Evolutionary conservation across 2,113 vertebrate species (phyloP).

Genomic region (Erythrocercus mccallii): DNA sequence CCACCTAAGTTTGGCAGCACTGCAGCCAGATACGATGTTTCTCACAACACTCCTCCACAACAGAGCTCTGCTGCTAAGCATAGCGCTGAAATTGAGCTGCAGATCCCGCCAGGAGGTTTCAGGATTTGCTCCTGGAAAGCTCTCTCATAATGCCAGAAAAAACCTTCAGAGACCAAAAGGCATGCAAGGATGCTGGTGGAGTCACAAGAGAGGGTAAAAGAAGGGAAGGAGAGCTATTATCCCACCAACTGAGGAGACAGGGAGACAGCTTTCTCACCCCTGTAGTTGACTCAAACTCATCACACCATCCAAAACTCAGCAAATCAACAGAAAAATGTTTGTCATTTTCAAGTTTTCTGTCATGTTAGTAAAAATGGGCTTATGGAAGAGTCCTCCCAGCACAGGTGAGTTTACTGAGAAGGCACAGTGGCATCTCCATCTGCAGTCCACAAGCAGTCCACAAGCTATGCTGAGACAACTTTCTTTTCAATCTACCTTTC

Average conservation of each 20-base stretch:
- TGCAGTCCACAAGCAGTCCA: background rate
- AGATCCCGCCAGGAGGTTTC: background rate
- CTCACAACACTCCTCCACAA: slow-evolving; percentile 13
- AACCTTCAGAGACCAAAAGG: background rate
- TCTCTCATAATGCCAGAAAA: background rate
- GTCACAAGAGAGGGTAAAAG: background rate
- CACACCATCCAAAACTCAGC: background rate
- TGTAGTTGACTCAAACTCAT: background rate
- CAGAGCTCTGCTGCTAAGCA: background rate
- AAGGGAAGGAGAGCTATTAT: background rate
- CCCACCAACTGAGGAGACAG: fast-evolving
- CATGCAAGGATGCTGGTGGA: background rate
- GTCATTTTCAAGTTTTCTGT: background rate
- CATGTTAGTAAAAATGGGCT: background rate
- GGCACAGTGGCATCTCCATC: background rate
- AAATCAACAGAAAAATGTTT: background rate
- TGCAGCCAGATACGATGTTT: background rate
- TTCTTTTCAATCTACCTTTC: background rate
- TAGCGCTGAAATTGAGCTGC: background rate
- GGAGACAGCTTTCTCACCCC: background rate
- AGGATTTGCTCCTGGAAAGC: slow-evolving; percentile 14
- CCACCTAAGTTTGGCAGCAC: background rate
- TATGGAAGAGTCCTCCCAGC: background rate
- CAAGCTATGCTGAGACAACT: background rate
- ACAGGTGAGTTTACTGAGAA: background rate